Percentiles rank a stretch among this genome's conserved stretches.
Evolutionary conservation across 2,797 vertebrate genomes (phyloP).

Genomic region (Crocodylus rhombifer): DNA sequence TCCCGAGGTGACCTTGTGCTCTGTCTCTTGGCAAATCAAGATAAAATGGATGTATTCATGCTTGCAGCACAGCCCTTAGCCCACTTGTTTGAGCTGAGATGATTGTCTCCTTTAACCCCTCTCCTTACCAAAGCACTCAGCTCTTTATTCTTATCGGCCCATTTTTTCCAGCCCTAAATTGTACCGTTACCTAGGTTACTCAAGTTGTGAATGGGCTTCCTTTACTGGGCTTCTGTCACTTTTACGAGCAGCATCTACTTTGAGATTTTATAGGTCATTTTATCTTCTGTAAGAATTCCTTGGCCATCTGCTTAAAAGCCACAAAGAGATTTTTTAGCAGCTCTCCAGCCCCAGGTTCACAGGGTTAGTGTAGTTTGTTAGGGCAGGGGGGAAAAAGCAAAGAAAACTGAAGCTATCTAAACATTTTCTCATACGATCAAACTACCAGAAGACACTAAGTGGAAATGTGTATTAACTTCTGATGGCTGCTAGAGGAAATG

Average conservation of each 20-base stretch:
- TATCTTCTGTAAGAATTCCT: not conserved
- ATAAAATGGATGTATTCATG: not conserved
- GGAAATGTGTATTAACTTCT: not conserved
- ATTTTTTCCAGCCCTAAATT: not conserved
- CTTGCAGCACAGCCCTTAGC: not conserved
- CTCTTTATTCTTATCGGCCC: not conserved
- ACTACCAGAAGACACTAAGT: not conserved
- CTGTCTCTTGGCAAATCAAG: not conserved
- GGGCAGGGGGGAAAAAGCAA: no score
- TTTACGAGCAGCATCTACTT: not conserved
- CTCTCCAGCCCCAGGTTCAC: not conserved
- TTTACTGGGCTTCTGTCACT: not conserved
- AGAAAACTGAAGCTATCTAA: not conserved
- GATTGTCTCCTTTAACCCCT: not conserved
- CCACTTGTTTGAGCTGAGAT: not conserved
- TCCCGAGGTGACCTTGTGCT: not conserved
- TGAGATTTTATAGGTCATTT: not conserved
- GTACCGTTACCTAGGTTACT: not conserved
- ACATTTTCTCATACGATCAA: not conserved
- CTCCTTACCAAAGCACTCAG: rapidly evolving
- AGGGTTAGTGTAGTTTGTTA: not conserved
- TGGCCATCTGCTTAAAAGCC: not conserved
- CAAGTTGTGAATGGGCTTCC: not conserved
- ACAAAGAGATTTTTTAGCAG: not conserved
- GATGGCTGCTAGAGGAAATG: not conserved